Base-by-base conservation (phyloP, 2,888 invertebrate species). In the Caenorhabditis imperialis region DNA sequence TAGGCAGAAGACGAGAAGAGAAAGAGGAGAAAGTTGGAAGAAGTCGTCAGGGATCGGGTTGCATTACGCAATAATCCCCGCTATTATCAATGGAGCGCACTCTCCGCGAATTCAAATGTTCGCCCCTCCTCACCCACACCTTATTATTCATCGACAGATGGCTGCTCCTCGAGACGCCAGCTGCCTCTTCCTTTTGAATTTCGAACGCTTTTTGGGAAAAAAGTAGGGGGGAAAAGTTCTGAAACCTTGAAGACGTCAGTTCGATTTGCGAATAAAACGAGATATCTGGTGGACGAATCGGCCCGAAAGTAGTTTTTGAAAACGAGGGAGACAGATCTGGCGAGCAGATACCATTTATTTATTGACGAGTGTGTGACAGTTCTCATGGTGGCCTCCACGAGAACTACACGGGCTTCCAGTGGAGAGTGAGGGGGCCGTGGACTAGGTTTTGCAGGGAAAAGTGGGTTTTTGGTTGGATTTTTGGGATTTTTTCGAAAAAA, bases 61-160 rank as follows among this genome's bases (percentile, higher is more conserved):
- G 40, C 55, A 65, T 55, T 65, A 55, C 65, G 65, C 65, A 65
- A 65, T 65, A 65, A 65, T 65, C 57, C 55, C 16, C 55, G 50
- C 55, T 33, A 33, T 57, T 57, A 65, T 65, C 50, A n/a, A n/a
- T n/a, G n/a, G n/a, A n/a, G n/a, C 22, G 14, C 23, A 2, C 1
- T 6, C 4, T 23, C 55, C 16, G 16, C 40, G 35, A 58, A 45
- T 57, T 58, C 67, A 51, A 67, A 67, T 51, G 48, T 51, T 30
- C 10, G 10, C 7, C 30, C 30, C 6, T 30, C 7, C 30, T 10
- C 30, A 30, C 30, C 6, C 6, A 30, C 30, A 30, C 30, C 30
- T 30, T 30, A 30, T 30, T 30, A 30, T 30, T 30, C 30, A 18
- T 12, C 20, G 63, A 54, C 63, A 63, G 63, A 63, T 63, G 63